A percentile compares a stretch with the other conserved stretches of the same genome.
Conservation (phyloP, 2,113 vertebrate species). For the Nannobrachium achirus region DNA sequence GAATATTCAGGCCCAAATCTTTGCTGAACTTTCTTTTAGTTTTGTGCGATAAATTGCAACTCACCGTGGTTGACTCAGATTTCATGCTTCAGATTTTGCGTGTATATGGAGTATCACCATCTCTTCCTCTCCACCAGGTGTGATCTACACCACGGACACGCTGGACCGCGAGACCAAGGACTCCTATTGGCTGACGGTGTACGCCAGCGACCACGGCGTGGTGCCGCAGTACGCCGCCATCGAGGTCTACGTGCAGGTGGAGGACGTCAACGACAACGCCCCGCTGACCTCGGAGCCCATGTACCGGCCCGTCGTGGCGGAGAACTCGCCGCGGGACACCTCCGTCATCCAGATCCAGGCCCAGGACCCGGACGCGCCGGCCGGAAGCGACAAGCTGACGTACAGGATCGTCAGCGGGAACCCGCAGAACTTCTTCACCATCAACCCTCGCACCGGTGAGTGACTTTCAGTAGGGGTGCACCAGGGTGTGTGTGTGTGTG, state of each 20-base stretch:
- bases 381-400: conserved; percentile 79
- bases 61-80: too few species aligned
- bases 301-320: conserved; percentile 86
- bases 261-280: conserved; percentile 97
- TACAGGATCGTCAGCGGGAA: conserved; percentile 95
- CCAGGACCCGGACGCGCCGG: conserved; percentile 87
- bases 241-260: conserved; percentile 93
- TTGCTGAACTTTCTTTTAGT: too few species aligned
- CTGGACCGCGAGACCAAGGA: conserved; percentile 93
- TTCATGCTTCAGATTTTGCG: too few species aligned
- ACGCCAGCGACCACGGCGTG: conserved; percentile 92
- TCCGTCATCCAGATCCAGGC: conserved; percentile 95
- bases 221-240: conserved; percentile 91
- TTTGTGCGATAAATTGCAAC: too few species aligned
- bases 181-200: conserved; percentile 95
- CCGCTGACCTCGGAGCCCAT: conserved; percentile 92
- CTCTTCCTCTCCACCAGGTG: conserved; percentile 76
- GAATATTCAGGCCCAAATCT: too few species aligned
- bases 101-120: too few species aligned
- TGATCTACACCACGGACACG: conserved; percentile 92
- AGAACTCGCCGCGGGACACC: conserved; percentile 94
- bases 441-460: conserved; percentile 92
- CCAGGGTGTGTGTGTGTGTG: background rate
- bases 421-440: conserved; percentile 95
- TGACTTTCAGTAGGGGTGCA: background rate